Base-by-base conservation (phyloP, 2,888 invertebrate genomes). In the Helobdella robusta region DNA sequence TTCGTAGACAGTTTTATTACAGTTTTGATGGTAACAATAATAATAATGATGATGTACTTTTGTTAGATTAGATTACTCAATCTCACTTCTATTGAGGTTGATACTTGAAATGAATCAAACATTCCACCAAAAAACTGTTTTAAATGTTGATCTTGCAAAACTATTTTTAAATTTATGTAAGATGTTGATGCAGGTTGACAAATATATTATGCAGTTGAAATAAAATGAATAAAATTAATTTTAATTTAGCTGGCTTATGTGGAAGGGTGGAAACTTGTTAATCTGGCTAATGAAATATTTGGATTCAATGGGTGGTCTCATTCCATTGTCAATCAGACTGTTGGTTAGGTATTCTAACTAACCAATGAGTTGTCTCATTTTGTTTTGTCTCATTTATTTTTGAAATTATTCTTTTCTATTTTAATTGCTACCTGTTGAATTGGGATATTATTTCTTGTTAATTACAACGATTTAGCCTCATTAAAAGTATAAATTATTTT, bases 291-390 rank as follows among this genome's bases (percentile, higher is more conserved):
- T 74, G 79, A 79, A 68, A 76, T 75, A 30, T 80, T 80, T 77
- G 79, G 80, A 28, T 80, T 79, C 69, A 80, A 79, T 73, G 79
- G 79, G 23, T 80, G 80, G 80, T 79, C 79, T n/a, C 79, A 80
- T 67, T 76, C 78, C 11, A 76, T 80, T 23, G 75, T 78, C 2
- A 73, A 76, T 50, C 79, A 79, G 65, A 78, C 78, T 32, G 76
- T 80, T 63, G 80, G 78, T 77, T 70, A 68, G 72, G 67, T 15
- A n/a, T 50, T n/a, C 5, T 11, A 25, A 20, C 20, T 50, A 20
- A 6, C 20, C n/a, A n/a, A n/a, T n/a, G n/a, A n/a, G n/a, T n/a
- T n/a, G n/a, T n/a, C 44, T 40, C 46, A 18, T 25, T 44, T 40
- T 20, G 18, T 60, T 60, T 2, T 3, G 11, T 18, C 23, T 23